Evolutionary conservation across 2,888 invertebrate species (phyloP).

Genomic region (Candidula unifasciata): DNA sequence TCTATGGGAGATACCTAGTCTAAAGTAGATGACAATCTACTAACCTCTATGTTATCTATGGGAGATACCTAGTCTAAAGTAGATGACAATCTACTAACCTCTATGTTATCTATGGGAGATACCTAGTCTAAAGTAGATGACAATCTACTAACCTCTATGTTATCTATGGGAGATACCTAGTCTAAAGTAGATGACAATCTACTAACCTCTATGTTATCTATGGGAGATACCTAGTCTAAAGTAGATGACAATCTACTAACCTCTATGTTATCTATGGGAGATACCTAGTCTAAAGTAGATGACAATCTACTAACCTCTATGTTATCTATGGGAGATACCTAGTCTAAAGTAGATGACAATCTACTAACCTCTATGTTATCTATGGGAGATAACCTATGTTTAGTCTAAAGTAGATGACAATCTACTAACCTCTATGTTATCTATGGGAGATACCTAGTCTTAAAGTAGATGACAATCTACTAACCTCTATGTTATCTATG

Average conservation of each 20-base stretch:
- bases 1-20: background rate
- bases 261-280: background rate
- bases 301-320: background rate
- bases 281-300: background rate
- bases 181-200: background rate
- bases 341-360: background rate
- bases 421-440: background rate
- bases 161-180: background rate
- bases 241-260: background rate
- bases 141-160: background rate
- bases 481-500: background rate
- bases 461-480: background rate
- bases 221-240: background rate
- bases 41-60: background rate
- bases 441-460: background rate
- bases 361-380: background rate
- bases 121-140: background rate
- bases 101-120: background rate
- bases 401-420: background rate
- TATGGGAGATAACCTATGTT: background rate
- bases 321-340: background rate
- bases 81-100: background rate
- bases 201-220: background rate
- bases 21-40: background rate
- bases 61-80: background rate